phyloP scores from a whole-genome alignment of 2,797 vertebrate species.

The Acrocephalus scirpaceus region DNA sequence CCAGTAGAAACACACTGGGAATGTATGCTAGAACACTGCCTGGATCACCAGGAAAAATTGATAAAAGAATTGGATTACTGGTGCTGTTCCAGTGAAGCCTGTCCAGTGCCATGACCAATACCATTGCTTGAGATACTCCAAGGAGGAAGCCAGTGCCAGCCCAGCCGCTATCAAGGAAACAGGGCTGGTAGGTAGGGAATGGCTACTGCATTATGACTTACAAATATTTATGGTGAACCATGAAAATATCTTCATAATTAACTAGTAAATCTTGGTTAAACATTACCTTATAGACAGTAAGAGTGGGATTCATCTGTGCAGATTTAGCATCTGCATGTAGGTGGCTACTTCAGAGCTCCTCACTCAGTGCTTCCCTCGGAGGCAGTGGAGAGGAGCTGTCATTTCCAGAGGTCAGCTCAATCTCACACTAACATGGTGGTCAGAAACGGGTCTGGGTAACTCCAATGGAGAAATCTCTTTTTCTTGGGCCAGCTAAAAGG shows the following conservation, averaged over 20 bases:
- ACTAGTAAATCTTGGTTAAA: constrained; percentile 8
- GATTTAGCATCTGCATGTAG: background rate
- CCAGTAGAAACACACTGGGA: background rate
- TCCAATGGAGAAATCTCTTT: background rate
- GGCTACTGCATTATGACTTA: background rate
- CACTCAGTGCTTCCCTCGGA: background rate
- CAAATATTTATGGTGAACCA: background rate
- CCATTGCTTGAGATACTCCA: background rate
- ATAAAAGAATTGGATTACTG: background rate
- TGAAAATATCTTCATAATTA: background rate
- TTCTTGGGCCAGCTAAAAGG: background rate
- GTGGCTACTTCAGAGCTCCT: background rate
- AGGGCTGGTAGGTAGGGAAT: background rate
- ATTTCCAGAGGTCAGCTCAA: background rate
- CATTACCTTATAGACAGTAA: background rate
- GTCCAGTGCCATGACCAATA: background rate
- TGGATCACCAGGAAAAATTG: background rate
- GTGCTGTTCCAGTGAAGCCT: background rate
- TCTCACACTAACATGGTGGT: background rate
- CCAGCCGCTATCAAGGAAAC: background rate
- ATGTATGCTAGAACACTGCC: background rate
- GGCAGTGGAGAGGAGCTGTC: background rate
- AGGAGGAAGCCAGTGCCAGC: background rate
- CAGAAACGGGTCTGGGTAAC: background rate
- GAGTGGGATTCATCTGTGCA: background rate